Evolutionary conservation across 2,888 invertebrate genomes (phyloP).

Genomic region (Xestia ashworthii): DNA sequence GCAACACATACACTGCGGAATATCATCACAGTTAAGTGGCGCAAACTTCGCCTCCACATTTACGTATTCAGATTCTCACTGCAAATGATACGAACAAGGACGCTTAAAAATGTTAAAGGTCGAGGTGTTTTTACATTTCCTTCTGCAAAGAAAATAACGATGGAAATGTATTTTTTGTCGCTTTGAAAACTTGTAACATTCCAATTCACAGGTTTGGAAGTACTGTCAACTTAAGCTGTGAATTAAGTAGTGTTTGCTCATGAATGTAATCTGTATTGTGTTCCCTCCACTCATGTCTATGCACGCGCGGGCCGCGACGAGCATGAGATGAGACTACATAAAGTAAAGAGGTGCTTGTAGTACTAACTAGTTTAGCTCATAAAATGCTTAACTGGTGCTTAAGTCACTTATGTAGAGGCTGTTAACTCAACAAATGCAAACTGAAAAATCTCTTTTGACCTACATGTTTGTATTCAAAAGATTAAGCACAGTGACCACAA

Average conservation of each 20-base stretch:
- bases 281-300: neutral
- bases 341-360: neutral
- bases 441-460: neutral
- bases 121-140: neutral
- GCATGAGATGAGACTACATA: neutral
- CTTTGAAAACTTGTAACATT: slow-evolving; percentile 7
- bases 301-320: neutral
- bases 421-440: neutral
- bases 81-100: slow-evolving; percentile 10
- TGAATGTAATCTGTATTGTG: neutral
- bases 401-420: neutral
- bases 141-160: slow-evolving; percentile 1
- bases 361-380: neutral
- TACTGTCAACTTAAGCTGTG: too few species aligned
- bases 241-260: neutral
- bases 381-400: neutral
- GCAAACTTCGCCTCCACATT: neutral
- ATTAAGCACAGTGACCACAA: neutral
- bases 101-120: neutral
- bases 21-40: slow-evolving; percentile 24
- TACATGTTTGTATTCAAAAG: neutral
- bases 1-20: slow-evolving; percentile 4
- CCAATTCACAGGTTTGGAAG: neutral
- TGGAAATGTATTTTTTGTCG: neutral
- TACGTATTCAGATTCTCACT: slow-evolving; percentile 26